A percentile compares a stretch with the other conserved stretches of the same genome.
Conservation (phyloP, 2,113 vertebrate species). For the Dicerorhinus sumatrensis region DNA sequence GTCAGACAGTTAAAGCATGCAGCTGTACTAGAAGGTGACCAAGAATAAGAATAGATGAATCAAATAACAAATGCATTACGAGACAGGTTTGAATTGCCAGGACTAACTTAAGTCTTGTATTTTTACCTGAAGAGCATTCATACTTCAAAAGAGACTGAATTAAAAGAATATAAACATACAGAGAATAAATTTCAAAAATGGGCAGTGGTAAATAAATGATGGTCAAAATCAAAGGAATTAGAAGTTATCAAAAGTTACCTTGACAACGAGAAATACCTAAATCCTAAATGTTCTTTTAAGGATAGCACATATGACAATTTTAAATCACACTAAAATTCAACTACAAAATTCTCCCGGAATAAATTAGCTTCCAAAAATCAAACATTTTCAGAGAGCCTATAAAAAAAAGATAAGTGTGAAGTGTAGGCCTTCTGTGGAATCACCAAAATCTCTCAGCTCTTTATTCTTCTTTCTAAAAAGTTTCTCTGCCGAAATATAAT, state of each 20-base stretch:
- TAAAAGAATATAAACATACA: not conserved
- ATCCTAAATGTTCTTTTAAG: slow-evolving; percentile 74
- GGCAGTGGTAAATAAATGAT: not conserved
- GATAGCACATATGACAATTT: slow-evolving; percentile 74
- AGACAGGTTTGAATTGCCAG: slow-evolving; percentile 42
- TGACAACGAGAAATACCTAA: slow-evolving; percentile 71
- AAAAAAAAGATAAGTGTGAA: slow-evolving; percentile 83
- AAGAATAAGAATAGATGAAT: slow-evolving; percentile 74
- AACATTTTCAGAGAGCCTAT: slow-evolving; percentile 78
- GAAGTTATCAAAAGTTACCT: slow-evolving; percentile 54
- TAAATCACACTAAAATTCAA: slow-evolving; percentile 79
- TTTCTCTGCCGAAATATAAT: slow-evolving; percentile 75
- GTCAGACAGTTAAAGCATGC: slow-evolving; percentile 82
- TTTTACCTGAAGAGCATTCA: slow-evolving; percentile 61
- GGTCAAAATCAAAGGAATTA: slow-evolving; percentile 44
- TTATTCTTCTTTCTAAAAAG: slow-evolving; percentile 80
- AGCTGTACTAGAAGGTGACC: slow-evolving; percentile 84
- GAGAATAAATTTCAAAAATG: slow-evolving; percentile 24
- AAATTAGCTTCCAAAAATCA: slow-evolving; percentile 82
- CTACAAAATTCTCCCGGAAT: slow-evolving; percentile 80
- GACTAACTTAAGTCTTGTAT: slow-evolving; percentile 31
- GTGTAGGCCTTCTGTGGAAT: slow-evolving; percentile 81
- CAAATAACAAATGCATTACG: slow-evolving; percentile 60
- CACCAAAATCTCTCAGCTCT: slow-evolving; percentile 82
- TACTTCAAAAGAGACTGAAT: slow-evolving; percentile 57